phyloP scores from a whole-genome alignment of 2,888 invertebrate genomes.

The Carabus problematicus region DNA sequence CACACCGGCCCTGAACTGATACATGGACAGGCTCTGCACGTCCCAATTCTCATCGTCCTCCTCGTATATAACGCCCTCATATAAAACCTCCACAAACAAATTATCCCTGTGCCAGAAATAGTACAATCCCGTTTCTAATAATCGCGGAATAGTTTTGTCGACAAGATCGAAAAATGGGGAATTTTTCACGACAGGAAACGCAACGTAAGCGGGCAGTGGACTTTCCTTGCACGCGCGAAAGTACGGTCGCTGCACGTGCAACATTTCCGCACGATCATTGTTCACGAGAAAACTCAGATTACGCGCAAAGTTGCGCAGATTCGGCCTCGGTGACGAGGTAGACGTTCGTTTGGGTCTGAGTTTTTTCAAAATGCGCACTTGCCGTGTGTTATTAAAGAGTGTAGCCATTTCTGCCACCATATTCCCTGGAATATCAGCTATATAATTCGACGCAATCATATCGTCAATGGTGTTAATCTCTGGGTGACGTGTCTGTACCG shows the following conservation, averaged over 20 bases:
- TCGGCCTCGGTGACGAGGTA: background rate
- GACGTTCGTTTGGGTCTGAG: background rate
- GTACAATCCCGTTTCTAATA: conserved; percentile 25
- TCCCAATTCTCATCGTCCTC: conserved; percentile 12
- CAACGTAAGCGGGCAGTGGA: conserved; percentile 14
- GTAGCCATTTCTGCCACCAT: conserved; percentile 6
- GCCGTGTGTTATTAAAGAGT: conserved; percentile 13
- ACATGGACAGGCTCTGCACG: conserved; percentile 15
- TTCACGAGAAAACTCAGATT: background rate
- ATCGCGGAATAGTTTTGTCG: conserved; percentile 16
- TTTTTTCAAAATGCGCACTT: conserved; percentile 13
- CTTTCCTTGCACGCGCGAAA: background rate
- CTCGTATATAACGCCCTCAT: background rate
- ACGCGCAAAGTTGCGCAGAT: background rate
- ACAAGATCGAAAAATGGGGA: conserved; percentile 16
- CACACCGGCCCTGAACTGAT: conserved; percentile 27
- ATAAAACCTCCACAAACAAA: conserved; percentile 13
- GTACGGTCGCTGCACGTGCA: background rate
- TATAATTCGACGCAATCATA: conserved; percentile 12
- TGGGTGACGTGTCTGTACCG: conserved; percentile 16
- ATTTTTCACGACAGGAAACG: conserved; percentile 21
- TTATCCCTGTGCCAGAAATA: conserved; percentile 13
- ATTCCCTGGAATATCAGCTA: background rate
- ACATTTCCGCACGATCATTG: background rate
- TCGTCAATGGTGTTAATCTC: conserved; percentile 27